Evolutionary conservation across 2,888 invertebrate genomes (phyloP), one percentile per base, ranked within the genome.

Genomic region (Andrena haemorrhoa): DNA sequence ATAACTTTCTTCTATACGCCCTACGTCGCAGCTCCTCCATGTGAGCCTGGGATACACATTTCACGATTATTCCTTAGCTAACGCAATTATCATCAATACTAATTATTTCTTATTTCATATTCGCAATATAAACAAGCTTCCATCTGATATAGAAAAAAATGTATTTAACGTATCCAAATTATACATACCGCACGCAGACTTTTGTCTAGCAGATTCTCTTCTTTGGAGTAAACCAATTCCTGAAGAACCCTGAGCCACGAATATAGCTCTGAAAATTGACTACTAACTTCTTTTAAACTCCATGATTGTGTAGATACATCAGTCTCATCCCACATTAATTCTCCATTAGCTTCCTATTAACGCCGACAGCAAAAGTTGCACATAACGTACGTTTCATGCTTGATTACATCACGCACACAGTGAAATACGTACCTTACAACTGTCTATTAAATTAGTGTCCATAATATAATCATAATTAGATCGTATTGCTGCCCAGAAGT

Each of bases 401-500:
- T 64, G 5, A 35, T 53, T 16, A 26, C 0, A n/a, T 61, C 56
- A 2, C 49, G 26, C 2, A 8, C 29, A n/a, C n/a, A 35, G 16
- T n/a, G 6, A 53, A 8, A n/a, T 10, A 68, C 83, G 20, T 94
- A 96, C 96, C 94, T 96, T 96, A 95, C 98, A 98, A 89, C 97
- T 96, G 93, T 98, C 98, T 84, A 98, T 97, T 89, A 98, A 96
- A 94, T 98, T 97, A 92, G 97, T 98, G 94, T 98, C 98, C 98
- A 98, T 98, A 92, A 98, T 97, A 94, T 98, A 98, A 94, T 98
- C 97, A 94, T 98, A 98, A 94, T 98, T 97, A 75, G 97, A 97
- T 94, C 98, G 97, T 91, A 98, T 96, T 80, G 98, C 96, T 87
- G 97, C 97, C 98, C 98, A 98, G 89, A 98, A 97, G 93, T 98